phyloP scores from a whole-genome alignment of 2,113 vertebrate species.

The Ptilonorhynchus violaceus region DNA sequence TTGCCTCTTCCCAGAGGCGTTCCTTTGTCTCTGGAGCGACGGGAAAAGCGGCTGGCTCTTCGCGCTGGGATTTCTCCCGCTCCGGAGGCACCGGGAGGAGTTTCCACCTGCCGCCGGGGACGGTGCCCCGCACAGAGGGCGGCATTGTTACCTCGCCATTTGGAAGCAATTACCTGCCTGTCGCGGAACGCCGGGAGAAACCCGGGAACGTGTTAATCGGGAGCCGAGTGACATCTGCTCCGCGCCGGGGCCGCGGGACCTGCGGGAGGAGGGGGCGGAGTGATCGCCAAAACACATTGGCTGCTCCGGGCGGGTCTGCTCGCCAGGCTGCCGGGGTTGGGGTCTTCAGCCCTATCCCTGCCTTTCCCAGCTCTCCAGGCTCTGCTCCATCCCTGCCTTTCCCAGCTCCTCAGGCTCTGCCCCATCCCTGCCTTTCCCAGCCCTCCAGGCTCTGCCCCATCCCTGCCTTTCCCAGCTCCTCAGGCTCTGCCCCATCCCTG shows the following conservation, averaged over 20 bases:
- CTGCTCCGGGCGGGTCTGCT: too few species aligned
- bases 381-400: too few species aligned
- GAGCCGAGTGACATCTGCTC: constrained; percentile 60
- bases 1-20: not conserved
- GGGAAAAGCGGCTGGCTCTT: not conserved
- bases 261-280: not conserved
- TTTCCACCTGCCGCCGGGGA: not conserved
- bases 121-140: constrained; percentile 34
- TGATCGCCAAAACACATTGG: constrained; percentile 68
- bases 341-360: too few species aligned
- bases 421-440: constrained; percentile 3
- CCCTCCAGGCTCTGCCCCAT: constrained; percentile 10
- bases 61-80: not conserved
- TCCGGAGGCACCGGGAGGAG: not conserved
- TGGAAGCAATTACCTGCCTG: constrained; percentile 69
- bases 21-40: not conserved
- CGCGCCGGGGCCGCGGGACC: not conserved
- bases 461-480: constrained; percentile 2
- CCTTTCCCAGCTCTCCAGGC: too few species aligned
- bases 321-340: too few species aligned
- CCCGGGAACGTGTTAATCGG: constrained; percentile 64
- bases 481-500: not conserved
- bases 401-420: not conserved
- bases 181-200: constrained; percentile 52
- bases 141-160: constrained; percentile 54